phyloP scores from a whole-genome alignment of 2,797 vertebrate genomes.

The Gallirallus australis region DNA sequence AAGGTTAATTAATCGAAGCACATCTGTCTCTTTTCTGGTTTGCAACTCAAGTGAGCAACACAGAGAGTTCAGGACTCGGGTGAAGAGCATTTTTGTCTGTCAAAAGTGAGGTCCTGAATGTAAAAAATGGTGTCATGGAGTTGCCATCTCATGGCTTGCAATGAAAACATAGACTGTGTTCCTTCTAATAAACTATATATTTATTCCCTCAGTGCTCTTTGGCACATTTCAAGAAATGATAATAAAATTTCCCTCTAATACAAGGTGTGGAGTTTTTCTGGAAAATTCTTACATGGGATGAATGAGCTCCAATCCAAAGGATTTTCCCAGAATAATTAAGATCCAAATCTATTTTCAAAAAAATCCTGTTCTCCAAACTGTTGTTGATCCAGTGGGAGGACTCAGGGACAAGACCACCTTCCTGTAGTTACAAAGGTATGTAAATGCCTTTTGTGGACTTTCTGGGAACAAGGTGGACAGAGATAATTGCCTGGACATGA shows the following conservation, averaged over 20 bases:
- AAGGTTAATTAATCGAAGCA: background rate
- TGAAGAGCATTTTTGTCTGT: background rate
- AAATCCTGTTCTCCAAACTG: background rate
- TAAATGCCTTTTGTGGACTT: background rate
- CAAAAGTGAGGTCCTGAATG: background rate
- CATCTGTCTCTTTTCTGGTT: background rate
- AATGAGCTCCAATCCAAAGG: background rate
- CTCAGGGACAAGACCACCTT: background rate
- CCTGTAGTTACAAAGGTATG: background rate
- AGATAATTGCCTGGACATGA: background rate
- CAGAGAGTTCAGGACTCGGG: background rate
- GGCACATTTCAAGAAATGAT: background rate
- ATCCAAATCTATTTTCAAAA: background rate
- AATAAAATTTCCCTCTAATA: background rate
- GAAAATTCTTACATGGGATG: background rate
- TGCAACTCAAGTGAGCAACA: background rate
- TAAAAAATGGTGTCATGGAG: background rate
- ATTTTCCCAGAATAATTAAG: background rate
- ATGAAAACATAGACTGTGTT: background rate
- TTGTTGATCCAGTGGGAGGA: background rate
- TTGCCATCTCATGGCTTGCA: background rate
- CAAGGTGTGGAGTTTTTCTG: accelerated
- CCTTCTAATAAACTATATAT: background rate
- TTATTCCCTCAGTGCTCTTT: background rate
- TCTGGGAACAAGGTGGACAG: background rate